A percentile compares a stretch with the other conserved stretches of the same genome.
Evolutionary conservation across 2,888 invertebrate species (phyloP).

Genomic region (Stramonita haemastoma): DNA sequence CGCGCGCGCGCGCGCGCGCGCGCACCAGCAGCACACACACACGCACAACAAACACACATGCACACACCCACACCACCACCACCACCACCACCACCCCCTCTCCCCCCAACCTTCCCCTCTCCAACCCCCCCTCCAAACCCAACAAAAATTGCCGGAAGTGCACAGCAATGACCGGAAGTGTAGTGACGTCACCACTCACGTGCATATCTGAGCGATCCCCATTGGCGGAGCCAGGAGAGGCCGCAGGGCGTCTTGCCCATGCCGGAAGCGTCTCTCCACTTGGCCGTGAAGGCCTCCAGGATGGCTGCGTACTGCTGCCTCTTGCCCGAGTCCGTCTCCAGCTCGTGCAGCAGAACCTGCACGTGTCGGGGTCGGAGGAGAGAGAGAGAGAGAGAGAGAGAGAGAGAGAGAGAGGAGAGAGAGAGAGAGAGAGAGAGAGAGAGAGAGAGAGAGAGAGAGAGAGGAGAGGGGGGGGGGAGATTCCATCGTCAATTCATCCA

Average conservation of each 20-base stretch:
- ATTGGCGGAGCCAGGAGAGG: constrained; percentile 33
- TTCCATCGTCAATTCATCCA: too few species aligned
- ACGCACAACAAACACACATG: too few species aligned
- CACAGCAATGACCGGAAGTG: too few species aligned
- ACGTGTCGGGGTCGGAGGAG: background rate
- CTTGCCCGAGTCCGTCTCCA: constrained; percentile 21
- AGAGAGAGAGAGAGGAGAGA: background rate
- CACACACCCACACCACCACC: too few species aligned
- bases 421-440: background rate
- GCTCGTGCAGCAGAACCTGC: constrained; percentile 38
- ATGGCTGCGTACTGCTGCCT: constrained; percentile 10
- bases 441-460: background rate
- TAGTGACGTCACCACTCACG: constrained; percentile 4
- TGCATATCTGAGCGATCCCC: constrained; percentile 37
- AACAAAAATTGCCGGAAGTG: too few species aligned
- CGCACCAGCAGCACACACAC: too few species aligned
- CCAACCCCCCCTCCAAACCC: too few species aligned
- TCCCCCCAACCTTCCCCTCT: too few species aligned
- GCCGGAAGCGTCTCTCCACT: constrained; percentile 27
- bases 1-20: too few species aligned
- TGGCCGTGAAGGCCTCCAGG: constrained; percentile 34
- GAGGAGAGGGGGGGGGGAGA: background rate
- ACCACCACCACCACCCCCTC: too few species aligned
- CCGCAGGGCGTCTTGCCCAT: constrained; percentile 33
- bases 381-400: background rate